These are phyloP conservation scores for Polylopha cassiicola DNA, from an alignment of 2,888 invertebrate genomes.

Conservation along the genomic window DNA sequence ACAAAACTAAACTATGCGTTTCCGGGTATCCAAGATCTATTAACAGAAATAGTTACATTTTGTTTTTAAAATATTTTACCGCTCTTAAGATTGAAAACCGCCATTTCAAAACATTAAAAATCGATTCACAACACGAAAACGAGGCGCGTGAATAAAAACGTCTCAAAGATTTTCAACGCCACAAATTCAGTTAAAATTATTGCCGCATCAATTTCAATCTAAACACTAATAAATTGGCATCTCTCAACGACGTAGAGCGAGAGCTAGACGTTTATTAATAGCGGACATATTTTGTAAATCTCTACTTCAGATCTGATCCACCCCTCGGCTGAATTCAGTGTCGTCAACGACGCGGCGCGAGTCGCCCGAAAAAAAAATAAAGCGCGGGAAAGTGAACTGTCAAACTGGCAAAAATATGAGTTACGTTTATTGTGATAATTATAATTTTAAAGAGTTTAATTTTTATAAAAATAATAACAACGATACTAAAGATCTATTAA, in stretches of 20 bases:
- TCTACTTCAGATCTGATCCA: slow-evolving; percentile 46
- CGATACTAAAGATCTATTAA: too few species aligned
- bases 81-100: too few species aligned
- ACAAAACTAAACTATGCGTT: too few species aligned
- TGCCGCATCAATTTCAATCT: slow-evolving; percentile 73
- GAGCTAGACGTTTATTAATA: slow-evolving; percentile 71
- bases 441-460: slow-evolving; percentile 43
- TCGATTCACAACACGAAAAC: slow-evolving; percentile 56
- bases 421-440: slow-evolving; percentile 49
- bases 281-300: slow-evolving; percentile 69
- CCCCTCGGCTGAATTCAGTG: slow-evolving; percentile 65
- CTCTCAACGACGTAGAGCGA: slow-evolving; percentile 55
- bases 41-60: too few species aligned
- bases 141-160: slow-evolving; percentile 56
- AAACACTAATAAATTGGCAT: slow-evolving; percentile 76
- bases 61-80: too few species aligned
- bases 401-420: slow-evolving; percentile 42
- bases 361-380: slow-evolving; percentile 59
- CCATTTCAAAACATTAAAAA: slow-evolving; percentile 45
- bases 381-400: slow-evolving; percentile 27
- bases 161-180: slow-evolving; percentile 62
- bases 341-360: slow-evolving; percentile 53
- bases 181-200: slow-evolving; percentile 73
- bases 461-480: slow-evolving; percentile 39
- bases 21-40: too few species aligned